Percentiles rank a stretch among this genome's conserved stretches.
Conservation (phyloP, 2,113 vertebrate genomes). For the Montifringilla adamsi region DNA sequence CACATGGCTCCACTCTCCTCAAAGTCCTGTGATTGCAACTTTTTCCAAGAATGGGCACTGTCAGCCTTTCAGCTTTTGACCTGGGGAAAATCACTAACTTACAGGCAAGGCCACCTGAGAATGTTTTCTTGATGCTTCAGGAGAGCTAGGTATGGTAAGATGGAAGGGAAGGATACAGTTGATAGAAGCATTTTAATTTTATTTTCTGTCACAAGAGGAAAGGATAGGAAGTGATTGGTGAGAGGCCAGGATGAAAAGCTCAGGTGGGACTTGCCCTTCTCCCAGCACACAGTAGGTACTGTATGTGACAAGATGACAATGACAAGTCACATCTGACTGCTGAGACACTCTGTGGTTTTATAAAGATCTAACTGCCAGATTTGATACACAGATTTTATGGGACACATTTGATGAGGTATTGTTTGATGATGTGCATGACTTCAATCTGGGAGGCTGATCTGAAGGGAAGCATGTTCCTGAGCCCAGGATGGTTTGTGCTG, state of each 20-base stretch:
- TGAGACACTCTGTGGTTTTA: not conserved
- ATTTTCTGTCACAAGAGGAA: not conserved
- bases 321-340: not conserved
- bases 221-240: not conserved
- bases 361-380: not conserved
- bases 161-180: not conserved
- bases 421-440: not conserved
- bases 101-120: not conserved
- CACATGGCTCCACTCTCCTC: not conserved
- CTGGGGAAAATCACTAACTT: not conserved
- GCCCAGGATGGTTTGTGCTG: constrained; percentile 5
- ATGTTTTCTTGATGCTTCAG: not conserved
- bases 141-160: not conserved
- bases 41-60: not conserved
- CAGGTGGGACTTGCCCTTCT: not conserved
- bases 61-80: not conserved
- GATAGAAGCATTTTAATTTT: not conserved
- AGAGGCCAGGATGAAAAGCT: not conserved
- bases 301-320: not conserved
- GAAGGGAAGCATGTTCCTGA: not conserved
- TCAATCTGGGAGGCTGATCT: not conserved
- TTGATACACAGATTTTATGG: not conserved
- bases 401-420: not conserved
- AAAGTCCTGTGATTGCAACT: not conserved
- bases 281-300: not conserved